A percentile compares a stretch with the other conserved stretches of the same genome.
phyloP scores from a whole-genome alignment of 2,113 vertebrate genomes.

The Amblyopsis rosae region DNA sequence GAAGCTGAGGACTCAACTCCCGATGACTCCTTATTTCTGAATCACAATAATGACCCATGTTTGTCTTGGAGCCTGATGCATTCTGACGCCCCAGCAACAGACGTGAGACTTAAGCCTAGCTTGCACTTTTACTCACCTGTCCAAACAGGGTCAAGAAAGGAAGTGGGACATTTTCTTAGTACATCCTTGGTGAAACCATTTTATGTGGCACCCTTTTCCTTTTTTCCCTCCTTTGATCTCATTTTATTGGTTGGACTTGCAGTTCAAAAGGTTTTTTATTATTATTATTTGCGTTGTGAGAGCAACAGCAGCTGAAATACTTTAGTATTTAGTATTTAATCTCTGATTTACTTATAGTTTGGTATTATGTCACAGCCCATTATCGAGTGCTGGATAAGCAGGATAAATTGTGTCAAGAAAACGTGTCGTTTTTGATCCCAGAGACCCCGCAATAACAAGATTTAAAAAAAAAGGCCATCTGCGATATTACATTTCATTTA shows the following conservation, averaged over 20 bases:
- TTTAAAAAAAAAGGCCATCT: not conserved
- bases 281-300: constrained; percentile 31
- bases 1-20: constrained; percentile 58
- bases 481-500: constrained; percentile 13
- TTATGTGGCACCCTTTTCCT: constrained; percentile 27
- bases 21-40: constrained; percentile 47
- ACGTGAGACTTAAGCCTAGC: constrained; percentile 65
- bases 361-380: constrained; percentile 22
- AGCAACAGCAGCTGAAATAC: constrained; percentile 9
- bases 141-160: constrained; percentile 71
- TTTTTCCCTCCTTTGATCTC: constrained; percentile 57
- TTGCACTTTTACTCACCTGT: constrained; percentile 82
- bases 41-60: constrained; percentile 59
- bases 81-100: constrained; percentile 58
- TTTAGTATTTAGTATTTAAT: not conserved
- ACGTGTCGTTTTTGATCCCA: constrained; percentile 2
- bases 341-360: constrained; percentile 28
- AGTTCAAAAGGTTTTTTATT: constrained; percentile 14
- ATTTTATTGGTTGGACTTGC: constrained; percentile 47
- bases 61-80: constrained; percentile 61
- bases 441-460: not conserved
- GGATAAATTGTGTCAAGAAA: constrained; percentile 34
- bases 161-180: constrained; percentile 70
- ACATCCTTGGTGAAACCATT: constrained; percentile 56
- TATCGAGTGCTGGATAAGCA: not conserved